These are phyloP conservation scores for Isichthys henryi DNA, from an alignment of 2,113 vertebrate species.

Conservation along the genomic window DNA sequence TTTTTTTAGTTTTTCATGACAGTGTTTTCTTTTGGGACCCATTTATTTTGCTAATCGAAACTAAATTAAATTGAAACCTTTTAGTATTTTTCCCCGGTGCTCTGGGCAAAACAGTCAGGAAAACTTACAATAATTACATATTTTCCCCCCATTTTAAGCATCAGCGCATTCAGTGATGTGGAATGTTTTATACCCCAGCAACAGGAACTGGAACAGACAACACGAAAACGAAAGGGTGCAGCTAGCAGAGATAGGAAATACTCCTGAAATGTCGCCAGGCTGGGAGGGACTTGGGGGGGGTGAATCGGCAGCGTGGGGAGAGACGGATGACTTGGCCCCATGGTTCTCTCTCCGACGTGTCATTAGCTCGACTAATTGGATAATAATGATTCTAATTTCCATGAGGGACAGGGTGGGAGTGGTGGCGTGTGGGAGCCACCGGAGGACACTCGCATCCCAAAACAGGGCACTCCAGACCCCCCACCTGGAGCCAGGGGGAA, in stretches of 20 bases:
- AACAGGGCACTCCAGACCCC: conserved; percentile 35
- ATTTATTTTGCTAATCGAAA: background rate
- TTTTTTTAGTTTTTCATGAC: background rate
- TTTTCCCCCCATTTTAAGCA: background rate
- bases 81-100: background rate
- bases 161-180: background rate
- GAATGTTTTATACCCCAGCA: background rate
- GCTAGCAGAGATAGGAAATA: background rate
- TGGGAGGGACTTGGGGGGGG: conserved; percentile 29
- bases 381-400: conserved; percentile 63
- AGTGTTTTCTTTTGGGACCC: background rate
- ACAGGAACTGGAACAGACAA: background rate
- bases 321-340: conserved; percentile 48
- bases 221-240: background rate
- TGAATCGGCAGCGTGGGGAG: conserved; percentile 36
- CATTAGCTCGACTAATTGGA: conserved; percentile 62
- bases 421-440: conserved; percentile 15
- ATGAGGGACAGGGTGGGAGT: conserved; percentile 35
- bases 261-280: background rate
- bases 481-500: conserved; percentile 36
- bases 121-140: background rate
- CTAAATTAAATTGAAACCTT: background rate
- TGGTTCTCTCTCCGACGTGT: conserved; percentile 46
- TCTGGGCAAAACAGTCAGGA: background rate
- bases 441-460: conserved; percentile 35